phyloP scores from a whole-genome alignment of 2,888 invertebrate genomes.

The Hartigia nigra region DNA sequence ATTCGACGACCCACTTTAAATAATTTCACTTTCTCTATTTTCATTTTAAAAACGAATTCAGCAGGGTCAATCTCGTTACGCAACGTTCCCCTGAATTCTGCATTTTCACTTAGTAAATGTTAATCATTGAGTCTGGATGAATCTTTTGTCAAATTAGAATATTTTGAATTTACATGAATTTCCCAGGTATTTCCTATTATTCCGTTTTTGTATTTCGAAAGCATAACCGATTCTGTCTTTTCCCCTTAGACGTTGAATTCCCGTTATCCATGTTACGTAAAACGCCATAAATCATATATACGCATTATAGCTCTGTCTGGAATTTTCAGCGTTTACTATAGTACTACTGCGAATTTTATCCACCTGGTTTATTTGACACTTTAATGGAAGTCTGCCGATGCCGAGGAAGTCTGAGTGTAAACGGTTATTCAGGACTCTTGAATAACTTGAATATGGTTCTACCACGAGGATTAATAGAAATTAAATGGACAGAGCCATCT shows the following conservation, averaged over 20 bases:
- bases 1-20: conserved; percentile 26
- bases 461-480: no score
- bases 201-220: not conserved
- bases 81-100: not conserved
- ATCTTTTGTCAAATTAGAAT: not conserved
- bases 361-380: not conserved
- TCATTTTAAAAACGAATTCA: not conserved
- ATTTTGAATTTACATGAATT: not conserved
- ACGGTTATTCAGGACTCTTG: no score
- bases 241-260: not conserved
- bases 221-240: not conserved
- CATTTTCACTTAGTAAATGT: not conserved
- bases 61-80: not conserved
- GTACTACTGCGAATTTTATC: no score
- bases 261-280: not conserved
- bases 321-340: not conserved
- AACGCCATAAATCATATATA: not conserved
- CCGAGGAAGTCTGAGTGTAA: not conserved
- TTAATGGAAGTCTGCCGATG: not conserved
- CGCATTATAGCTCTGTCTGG: not conserved
- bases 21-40: conserved; percentile 28
- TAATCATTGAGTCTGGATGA: not conserved
- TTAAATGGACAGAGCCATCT: no score
- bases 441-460: no score
- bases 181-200: not conserved